Percentiles rank a stretch among this genome's conserved stretches.
These are phyloP conservation scores for Aix galericulata DNA, from an alignment of 2,113 vertebrate genomes.

Conservation along the genomic window DNA sequence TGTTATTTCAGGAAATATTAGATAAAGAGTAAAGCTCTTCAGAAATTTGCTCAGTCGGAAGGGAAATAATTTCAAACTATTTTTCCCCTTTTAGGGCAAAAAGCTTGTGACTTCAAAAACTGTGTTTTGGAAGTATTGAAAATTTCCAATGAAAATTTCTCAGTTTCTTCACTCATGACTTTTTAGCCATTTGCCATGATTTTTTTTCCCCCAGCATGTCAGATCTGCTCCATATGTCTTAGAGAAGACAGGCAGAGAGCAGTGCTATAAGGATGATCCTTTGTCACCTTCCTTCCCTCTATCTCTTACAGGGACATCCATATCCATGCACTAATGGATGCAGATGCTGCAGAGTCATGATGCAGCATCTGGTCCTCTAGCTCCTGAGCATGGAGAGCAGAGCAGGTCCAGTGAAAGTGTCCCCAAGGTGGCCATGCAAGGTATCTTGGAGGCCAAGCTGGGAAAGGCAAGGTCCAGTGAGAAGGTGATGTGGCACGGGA, in stretches of 20 bases:
- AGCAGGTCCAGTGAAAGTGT: neutral
- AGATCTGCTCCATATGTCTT: neutral
- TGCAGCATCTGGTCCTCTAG: neutral
- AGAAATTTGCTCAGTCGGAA: neutral
- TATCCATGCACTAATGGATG: rapidly evolving
- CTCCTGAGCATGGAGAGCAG: neutral
- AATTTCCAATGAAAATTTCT: neutral
- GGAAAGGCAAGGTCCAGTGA: neutral
- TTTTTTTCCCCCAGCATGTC: neutral
- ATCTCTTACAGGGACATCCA: neutral
- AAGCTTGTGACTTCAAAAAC: neutral
- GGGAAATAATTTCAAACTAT: neutral
- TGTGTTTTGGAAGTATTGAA: neutral
- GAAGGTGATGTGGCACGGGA: rapidly evolving
- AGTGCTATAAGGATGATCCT: neutral
- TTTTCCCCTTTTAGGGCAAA: neutral
- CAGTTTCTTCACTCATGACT: neutral
- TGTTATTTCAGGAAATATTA: neutral
- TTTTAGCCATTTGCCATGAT: neutral
- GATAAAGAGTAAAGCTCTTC: neutral
- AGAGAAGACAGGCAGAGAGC: neutral
- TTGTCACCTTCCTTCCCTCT: neutral
- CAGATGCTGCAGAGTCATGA: neutral
- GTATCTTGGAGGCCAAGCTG: rapidly evolving
- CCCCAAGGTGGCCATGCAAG: neutral